Evolutionary conservation across 1,140 invertebrate species (phyloP), one percentile per base, ranked within the genome.

Genomic region (Hermatobates lingyangjiaoensis): DNA sequence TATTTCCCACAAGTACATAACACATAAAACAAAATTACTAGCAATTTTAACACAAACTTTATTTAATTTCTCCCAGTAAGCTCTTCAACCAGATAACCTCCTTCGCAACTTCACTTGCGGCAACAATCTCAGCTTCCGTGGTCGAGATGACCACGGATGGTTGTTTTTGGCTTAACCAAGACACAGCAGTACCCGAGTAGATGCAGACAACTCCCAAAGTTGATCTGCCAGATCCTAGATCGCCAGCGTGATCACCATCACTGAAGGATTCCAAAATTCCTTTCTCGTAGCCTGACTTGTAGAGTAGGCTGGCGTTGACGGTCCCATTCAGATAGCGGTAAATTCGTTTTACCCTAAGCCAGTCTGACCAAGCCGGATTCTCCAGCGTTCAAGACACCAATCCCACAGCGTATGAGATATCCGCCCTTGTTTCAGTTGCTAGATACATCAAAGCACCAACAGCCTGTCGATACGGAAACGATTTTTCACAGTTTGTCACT

Each of bases 121-220:
- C 66, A 1, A 70, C 60, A 50, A 68, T 61, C 56, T 73, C 68
- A 14, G 69, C 65, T 62, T 72, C 67, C 18, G 61, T 64, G 5
- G 63, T 63, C 30, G 56, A 59, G 7, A 59, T 21, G 14, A 52
- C 50, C 0, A 62, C 55, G 2, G 14, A 61, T 1, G 34, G 30
- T 58, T 68, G 65, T 39, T 59, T 59, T 45, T 60, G 57, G 10
- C 58, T 59, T n/a, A 53, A 55, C 66, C 63, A 67, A 3, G 57
- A 39, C 18, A 64, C 27, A 20, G 53, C 27, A 21, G 50, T 57
- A 12, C 40, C 54, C 3, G 28, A 48, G 12, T 52, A 56, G 0
- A 51, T 50, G 10, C 21, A 53, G 7, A 53, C 54, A 34, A 27
- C 38, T 47, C 57, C 56, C 2, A 53, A 45, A 25, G 59, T n/a